A percentile compares a stretch with the other conserved stretches of the same genome.
Conservation (phyloP, 1,140 invertebrate species). For the Pararge aegeria region DNA sequence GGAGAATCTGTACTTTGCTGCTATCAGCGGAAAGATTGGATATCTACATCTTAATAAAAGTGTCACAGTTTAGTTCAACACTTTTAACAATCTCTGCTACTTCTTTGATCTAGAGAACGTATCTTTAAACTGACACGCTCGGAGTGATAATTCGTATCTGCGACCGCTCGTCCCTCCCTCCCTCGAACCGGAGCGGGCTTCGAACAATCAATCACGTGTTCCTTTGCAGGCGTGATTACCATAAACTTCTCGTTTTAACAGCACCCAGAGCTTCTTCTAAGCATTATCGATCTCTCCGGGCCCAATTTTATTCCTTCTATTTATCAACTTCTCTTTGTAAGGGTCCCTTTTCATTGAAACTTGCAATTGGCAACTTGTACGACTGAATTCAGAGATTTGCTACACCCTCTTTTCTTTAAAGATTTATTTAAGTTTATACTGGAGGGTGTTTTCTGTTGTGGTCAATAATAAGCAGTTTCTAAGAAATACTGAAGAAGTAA, state of each 20-base stretch:
- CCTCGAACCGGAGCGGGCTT: slow-evolving; percentile 30
- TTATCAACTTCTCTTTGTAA: slow-evolving; percentile 57
- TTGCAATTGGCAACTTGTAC: slow-evolving; percentile 48
- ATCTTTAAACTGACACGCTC: slow-evolving; percentile 16
- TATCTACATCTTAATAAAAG: background rate
- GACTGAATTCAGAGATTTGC: slow-evolving; percentile 19
- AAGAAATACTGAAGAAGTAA: background rate
- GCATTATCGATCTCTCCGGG: slow-evolving; percentile 64
- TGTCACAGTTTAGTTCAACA: background rate
- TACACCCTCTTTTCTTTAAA: slow-evolving; percentile 15
- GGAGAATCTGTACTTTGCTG: too few relatives aligned
- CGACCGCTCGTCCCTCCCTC: slow-evolving; percentile 30
- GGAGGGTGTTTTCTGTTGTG: background rate
- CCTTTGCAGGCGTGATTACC: slow-evolving; percentile 68
- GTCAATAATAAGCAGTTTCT: background rate
- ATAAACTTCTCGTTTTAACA: slow-evolving; percentile 74
- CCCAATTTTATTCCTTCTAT: slow-evolving; percentile 65
- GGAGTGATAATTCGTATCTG: slow-evolving; percentile 24
- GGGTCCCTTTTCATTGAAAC: slow-evolving; percentile 66
- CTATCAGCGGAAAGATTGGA: too few relatives aligned
- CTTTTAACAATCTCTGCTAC: background rate
- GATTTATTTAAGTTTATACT: slow-evolving; percentile 37
- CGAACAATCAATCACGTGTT: slow-evolving; percentile 74
- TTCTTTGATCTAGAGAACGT: slow-evolving; percentile 1
- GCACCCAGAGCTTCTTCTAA: slow-evolving; percentile 64